phyloP scores from a whole-genome alignment of 2,888 invertebrate species.

The Daptonema setosum region DNA sequence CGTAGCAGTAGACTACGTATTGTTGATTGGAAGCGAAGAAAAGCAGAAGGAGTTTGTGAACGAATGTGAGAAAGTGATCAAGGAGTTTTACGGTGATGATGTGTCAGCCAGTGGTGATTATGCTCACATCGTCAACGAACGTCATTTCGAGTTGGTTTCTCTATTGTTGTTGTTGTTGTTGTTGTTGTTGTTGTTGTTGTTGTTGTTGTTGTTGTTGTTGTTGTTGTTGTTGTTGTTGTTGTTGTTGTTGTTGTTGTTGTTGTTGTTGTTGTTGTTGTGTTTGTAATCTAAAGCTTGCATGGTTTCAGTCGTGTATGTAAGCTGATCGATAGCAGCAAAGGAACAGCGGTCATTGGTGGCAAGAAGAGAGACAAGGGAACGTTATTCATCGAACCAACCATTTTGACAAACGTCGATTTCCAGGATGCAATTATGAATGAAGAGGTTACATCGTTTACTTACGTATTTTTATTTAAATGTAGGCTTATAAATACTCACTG shows the following conservation, averaged over 20 bases:
- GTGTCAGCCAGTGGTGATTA: slow-evolving; percentile 57
- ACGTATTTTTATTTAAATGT: too few relatives aligned
- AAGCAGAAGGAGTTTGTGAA: slow-evolving; percentile 35
- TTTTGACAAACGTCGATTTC: slow-evolving; percentile 45
- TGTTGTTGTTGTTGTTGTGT: too few relatives aligned
- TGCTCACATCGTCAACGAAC: slow-evolving; percentile 56
- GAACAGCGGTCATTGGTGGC: slow-evolving; percentile 57
- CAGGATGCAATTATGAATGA: slow-evolving; percentile 44
- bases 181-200: too few relatives aligned
- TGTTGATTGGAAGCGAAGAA: slow-evolving; percentile 27
- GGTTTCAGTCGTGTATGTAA: slow-evolving; percentile 35
- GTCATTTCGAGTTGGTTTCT: slow-evolving; percentile 50
- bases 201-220: too few relatives aligned
- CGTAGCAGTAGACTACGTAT: slow-evolving; percentile 40
- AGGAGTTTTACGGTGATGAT: slow-evolving; percentile 61
- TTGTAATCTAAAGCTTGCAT: too few relatives aligned
- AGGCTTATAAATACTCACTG: too few relatives aligned
- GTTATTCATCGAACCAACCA: slow-evolving; percentile 59
- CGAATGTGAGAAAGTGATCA: slow-evolving; percentile 43
- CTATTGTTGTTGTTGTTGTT: too few relatives aligned
- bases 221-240: too few relatives aligned
- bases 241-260: too few relatives aligned
- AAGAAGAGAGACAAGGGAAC: slow-evolving; percentile 44
- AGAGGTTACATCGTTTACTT: too few relatives aligned
- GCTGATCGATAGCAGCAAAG: slow-evolving; percentile 41